These are phyloP conservation scores for Brachypteracias leptosomus DNA, from an alignment of 2,113 vertebrate genomes.

Conservation along the genomic window DNA sequence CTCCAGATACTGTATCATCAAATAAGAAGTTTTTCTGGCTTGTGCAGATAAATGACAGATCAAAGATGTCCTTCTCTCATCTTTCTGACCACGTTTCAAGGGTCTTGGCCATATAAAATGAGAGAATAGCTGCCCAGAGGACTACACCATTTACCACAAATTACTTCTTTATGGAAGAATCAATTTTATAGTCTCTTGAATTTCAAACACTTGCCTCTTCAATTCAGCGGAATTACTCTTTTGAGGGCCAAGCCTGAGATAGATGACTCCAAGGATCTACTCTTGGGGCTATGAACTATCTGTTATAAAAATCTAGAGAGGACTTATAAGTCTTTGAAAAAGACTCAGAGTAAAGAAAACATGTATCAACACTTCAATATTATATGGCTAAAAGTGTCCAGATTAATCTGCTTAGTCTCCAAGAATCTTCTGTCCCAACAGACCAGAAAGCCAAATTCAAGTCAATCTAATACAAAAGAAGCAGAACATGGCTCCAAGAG, in stretches of 20 bases:
- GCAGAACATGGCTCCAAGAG: neutral
- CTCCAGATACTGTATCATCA: neutral
- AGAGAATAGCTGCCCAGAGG: slow-evolving; percentile 44
- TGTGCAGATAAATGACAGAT: neutral
- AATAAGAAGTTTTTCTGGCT: neutral
- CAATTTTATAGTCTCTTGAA: slow-evolving; percentile 50
- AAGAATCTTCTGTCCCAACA: neutral
- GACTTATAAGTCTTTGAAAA: slow-evolving; percentile 9
- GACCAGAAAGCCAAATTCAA: neutral
- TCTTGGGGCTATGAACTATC: slow-evolving; percentile 10
- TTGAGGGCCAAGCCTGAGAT: neutral
- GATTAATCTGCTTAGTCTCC: neutral
- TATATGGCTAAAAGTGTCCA: neutral
- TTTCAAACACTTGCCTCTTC: slow-evolving; percentile 64
- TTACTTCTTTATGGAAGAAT: slow-evolving; percentile 68
- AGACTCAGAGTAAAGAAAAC: neutral
- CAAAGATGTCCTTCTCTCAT: neutral
- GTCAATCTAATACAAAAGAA: neutral
- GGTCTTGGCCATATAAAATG: slow-evolving; percentile 24
- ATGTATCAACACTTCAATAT: neutral
- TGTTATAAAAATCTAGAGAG: slow-evolving; percentile 25
- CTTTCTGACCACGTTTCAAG: neutral
- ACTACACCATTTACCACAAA: slow-evolving; percentile 58
- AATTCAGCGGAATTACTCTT: slow-evolving; percentile 45
- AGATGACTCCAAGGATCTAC: neutral